Evolutionary conservation across 2,113 vertebrate species (phyloP), one percentile per base, ranked within the genome.

Genomic region (Sardina pilchardus): DNA sequence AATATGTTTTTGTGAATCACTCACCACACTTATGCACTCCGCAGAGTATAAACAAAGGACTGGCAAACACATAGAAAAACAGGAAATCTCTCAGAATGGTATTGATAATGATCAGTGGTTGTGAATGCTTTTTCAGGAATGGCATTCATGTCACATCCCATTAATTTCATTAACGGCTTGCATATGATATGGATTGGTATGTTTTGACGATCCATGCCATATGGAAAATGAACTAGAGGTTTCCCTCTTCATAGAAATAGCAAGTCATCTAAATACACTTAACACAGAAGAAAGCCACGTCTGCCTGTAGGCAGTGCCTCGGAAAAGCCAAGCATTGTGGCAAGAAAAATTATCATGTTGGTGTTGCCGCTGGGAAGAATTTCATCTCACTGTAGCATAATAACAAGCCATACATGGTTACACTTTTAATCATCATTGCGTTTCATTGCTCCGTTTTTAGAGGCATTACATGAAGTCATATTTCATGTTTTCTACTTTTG

Each of bases 211-310:
- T 81, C 8, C 0, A 9, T 34, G 39, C 34, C 17, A 12, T 14
- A 67, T 67, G 30, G 1, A 78, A 39, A 34, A 83, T 85, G n/a
- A 86, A 88, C 53, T 48, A 34, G 39, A 84, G 56, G 81, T 44
- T 82, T 63, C 83, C 24, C n/a, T 53, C 39, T 67, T 84, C n/a
- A 84, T 50, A 44, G 75, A 84, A 83, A 87, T 84, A 80, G 45
- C 71, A 85, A 82, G 42, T 30, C 30, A 80, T 83, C 81, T 56
- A 30, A 50, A 84, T 42, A 45, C 50, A 75, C 82, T 82, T 80
- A 84, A 87, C 85, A 83, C 88, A 89, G 53, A 67, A 63, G 17
- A 63, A 63, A n/a, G 56, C 6, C 21, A 63, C 4, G 17, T 21
- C 6, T 63, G 56, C 19, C 21, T 21, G 24, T 63, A 63, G 56